Base-by-base conservation (phyloP, 2,797 vertebrate species). In the Myiotriccus ornatus region DNA sequence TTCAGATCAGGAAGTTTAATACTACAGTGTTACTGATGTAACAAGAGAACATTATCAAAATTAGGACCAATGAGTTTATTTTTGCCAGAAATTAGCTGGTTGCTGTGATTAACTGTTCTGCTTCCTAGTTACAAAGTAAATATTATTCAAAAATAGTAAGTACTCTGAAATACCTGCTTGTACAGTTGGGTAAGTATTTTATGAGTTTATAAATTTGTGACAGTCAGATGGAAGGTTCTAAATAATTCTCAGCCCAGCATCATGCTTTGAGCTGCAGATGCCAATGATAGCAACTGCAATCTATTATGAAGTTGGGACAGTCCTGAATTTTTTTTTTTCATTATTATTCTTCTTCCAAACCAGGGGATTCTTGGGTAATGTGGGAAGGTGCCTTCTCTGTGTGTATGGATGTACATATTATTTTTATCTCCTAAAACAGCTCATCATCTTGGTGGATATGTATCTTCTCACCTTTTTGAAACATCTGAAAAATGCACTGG, bases 51-150 rank as follows among this genome's bases (percentile, higher is more conserved):
- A 60, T 84, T 69, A 50, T 70, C 32, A 93, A 76, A 95, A 90
- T 87, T 71, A 69, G 37, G 83, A 7, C 8, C 25, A 81, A 60
- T 44, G 25, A 73, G 59, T 93, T 80, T 77, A 80, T n/a, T 84
- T 59, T 71, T n/a, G 8, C 7, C 91, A 95, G 44, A 90, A 94
- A 87, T 91, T 68, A 76, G 6, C 39, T 13, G 25, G 59, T 80
- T 91, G 16, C 32, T 88, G n/a, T 62, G 32, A 84, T 60, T 79
- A 62, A 83, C 14, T 90, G 17, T 35, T 95, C 27, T 67, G 39
- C 37, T 92, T 95, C 76, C 60, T 95, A 88, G 89, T 79, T 67
- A 84, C 73, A 84, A 88, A 93, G 2, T 86, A 89, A 91, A 84
- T 78, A 39, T 64, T 46, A 16, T 35, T 94, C 9, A 78, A 96